Percentiles rank a stretch among this genome's conserved stretches.
These are phyloP conservation scores for rabbit (Oryctolagus cuniculus) DNA, from an alignment of 2,113 vertebrate genomes.

Conservation along the genomic window mOryCun1.1 NC_091442.1:66524001-66524500, in stretches of 20 bases:
- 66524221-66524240: slow-evolving; percentile 25
- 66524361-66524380: not conserved
- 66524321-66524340: slow-evolving; percentile 28
- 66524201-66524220: slow-evolving; percentile 39
- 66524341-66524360: not conserved
- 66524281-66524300: slow-evolving; percentile 6
- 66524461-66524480: not conserved
- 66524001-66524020: not conserved
- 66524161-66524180: not conserved
- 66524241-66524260: not conserved
- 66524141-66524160: not conserved
- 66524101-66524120: not conserved
- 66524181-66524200: not conserved
- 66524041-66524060: not conserved
- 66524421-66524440: not conserved
- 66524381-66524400: not conserved
- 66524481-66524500: slow-evolving; percentile 12
- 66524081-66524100: not conserved
- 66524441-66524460: not conserved
- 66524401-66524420: not conserved
- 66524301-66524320: not conserved
- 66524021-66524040: slow-evolving; percentile 5
- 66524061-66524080: not conserved
- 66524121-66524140: slow-evolving; percentile 21
- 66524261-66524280: not conserved